phyloP scores from a whole-genome alignment of 2,888 invertebrate genomes.

The Actias luna region DNA sequence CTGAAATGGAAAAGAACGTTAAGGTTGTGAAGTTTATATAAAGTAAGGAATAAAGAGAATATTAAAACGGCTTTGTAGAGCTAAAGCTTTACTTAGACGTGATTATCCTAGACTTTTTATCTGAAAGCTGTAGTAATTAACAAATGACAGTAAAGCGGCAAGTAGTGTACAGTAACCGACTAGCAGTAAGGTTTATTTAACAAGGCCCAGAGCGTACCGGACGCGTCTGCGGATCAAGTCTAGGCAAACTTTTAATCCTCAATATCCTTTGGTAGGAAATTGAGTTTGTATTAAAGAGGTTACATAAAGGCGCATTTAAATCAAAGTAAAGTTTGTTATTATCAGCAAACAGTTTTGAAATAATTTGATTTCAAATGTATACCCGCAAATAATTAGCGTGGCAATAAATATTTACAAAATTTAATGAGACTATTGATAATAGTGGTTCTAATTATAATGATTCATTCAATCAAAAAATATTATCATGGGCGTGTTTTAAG shows the following conservation, averaged over 20 bases:
- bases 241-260: conserved; percentile 68
- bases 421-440: background rate
- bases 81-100: background rate
- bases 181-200: conserved; percentile 6
- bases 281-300: conserved; percentile 67
- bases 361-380: background rate
- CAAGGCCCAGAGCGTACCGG: conserved; percentile 3
- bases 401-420: background rate
- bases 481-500: too few species aligned
- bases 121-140: background rate
- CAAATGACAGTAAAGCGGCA: background rate
- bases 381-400: background rate
- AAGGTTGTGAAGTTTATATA: background rate
- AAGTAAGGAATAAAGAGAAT: background rate
- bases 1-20: background rate
- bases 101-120: background rate
- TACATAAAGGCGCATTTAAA: conserved; percentile 40
- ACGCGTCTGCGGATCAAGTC: conserved; percentile 9
- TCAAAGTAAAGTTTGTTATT: conserved; percentile 26
- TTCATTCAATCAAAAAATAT: too few species aligned
- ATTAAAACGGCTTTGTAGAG: background rate
- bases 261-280: conserved; percentile 74
- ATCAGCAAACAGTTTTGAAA: background rate
- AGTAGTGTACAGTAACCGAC: background rate
- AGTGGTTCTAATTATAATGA: too few species aligned